Conservation (phyloP, 2,113 vertebrate genomes). For the Passer montanus region DNA sequence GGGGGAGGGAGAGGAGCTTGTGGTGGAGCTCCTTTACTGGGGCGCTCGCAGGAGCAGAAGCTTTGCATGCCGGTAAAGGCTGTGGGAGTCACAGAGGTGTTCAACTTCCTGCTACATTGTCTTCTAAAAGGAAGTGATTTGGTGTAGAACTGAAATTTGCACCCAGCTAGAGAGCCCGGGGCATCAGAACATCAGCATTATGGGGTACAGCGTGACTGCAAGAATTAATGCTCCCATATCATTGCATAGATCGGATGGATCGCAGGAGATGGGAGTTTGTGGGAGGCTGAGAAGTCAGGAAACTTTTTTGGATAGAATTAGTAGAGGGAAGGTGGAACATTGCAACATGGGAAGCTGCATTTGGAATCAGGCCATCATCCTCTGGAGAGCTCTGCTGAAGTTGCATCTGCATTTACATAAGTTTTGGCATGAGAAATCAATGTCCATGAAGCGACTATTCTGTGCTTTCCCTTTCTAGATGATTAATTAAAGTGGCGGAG, state of each 20-base stretch:
- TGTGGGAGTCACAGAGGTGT: not conserved
- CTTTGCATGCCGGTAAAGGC: not conserved
- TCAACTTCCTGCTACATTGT: not conserved
- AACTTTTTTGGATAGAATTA: not conserved
- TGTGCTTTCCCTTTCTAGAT: conserved; percentile 2
- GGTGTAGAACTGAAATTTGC: not conserved
- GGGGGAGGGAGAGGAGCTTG: not conserved
- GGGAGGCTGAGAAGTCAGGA: not conserved
- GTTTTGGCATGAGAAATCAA: conserved; percentile 21
- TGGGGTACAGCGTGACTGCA: not conserved
- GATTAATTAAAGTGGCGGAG: conserved; percentile 16
- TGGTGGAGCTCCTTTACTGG: not conserved
- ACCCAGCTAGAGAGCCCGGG: not conserved
- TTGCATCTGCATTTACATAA: conserved; percentile 42
- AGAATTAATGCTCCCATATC: not conserved
- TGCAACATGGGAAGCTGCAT: not conserved
- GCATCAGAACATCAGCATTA: not conserved
- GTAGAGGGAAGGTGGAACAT: not conserved
- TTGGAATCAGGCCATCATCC: conserved; percentile 27
- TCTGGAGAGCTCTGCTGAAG: conserved; percentile 25
- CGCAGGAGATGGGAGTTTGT: not conserved
- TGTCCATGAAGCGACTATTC: not conserved
- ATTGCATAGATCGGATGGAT: not conserved
- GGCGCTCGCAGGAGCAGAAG: not conserved
- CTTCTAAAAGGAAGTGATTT: not conserved